Conservation (phyloP, 1,140 invertebrate species). For the Steinernema feltiae region DNA sequence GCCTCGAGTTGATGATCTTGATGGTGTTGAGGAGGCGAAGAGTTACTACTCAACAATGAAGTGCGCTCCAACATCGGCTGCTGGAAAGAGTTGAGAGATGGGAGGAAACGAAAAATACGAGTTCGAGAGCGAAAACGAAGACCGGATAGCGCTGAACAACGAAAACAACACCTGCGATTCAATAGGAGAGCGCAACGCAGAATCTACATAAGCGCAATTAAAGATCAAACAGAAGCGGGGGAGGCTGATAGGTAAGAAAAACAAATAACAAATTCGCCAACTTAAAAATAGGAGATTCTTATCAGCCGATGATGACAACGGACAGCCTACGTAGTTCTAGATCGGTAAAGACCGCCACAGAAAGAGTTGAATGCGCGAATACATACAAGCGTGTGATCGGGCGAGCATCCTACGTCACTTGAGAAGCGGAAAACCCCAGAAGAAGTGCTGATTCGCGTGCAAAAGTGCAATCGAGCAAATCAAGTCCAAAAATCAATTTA, state of each 20-base stretch:
- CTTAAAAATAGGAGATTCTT: too few relatives aligned
- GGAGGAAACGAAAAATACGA: neutral
- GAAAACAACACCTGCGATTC: neutral
- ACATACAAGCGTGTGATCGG: too few relatives aligned
- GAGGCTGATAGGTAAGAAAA: neutral
- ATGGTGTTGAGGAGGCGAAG: neutral
- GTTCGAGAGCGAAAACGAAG: neutral
- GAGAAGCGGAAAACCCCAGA: too few relatives aligned
- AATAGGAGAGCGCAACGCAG: neutral
- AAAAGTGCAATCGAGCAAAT: too few relatives aligned
- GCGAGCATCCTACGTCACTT: too few relatives aligned
- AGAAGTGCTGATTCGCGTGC: too few relatives aligned
- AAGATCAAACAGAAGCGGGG: neutral
- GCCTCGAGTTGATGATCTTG: neutral
- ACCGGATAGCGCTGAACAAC: neutral
- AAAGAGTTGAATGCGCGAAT: too few relatives aligned
- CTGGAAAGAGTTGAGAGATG: neutral
- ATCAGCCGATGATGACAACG: too few relatives aligned
- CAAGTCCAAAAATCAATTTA: too few relatives aligned
- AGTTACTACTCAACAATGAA: neutral
- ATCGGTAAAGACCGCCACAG: too few relatives aligned
- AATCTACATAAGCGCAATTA: constrained; percentile 7
- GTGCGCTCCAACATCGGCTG: constrained; percentile 11
- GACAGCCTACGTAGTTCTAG: too few relatives aligned
- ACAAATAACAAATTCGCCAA: too few relatives aligned